Percentiles rank a stretch among this genome's conserved stretches.
These are phyloP conservation scores for Cyanoramphus novaezelandiae DNA, from an alignment of 2,113 vertebrate genomes.

Conservation along the genomic window DNA sequence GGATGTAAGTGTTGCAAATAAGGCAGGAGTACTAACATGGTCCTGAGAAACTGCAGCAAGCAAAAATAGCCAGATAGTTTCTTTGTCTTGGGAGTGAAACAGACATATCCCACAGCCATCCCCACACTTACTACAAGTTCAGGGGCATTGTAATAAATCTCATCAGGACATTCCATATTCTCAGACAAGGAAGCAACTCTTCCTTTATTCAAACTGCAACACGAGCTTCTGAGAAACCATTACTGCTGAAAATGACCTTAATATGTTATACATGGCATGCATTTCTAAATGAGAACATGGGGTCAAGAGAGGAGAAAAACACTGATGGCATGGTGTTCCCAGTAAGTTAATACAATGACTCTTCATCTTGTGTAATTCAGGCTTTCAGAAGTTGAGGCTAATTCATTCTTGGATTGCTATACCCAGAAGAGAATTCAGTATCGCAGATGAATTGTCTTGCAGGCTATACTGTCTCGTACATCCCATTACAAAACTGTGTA, in stretches of 20 bases:
- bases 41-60: neutral
- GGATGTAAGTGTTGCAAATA: neutral
- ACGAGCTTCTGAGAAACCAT: neutral
- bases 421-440: neutral
- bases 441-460: neutral
- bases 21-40: neutral
- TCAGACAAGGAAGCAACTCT: neutral
- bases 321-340: neutral
- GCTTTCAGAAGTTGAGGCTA: neutral
- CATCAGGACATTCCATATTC: neutral
- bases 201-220: neutral
- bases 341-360: neutral
- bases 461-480: neutral
- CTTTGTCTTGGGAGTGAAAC: neutral
- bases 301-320: neutral
- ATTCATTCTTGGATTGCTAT: neutral
- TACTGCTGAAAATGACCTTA: neutral
- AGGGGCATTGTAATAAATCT: neutral
- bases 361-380: neutral
- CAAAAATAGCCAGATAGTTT: neutral
- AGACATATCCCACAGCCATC: neutral
- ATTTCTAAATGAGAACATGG: neutral
- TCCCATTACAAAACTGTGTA: neutral
- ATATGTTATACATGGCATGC: neutral
- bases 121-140: neutral